Conservation (phyloP, 2,888 invertebrate genomes). For the Emesis furor region DNA sequence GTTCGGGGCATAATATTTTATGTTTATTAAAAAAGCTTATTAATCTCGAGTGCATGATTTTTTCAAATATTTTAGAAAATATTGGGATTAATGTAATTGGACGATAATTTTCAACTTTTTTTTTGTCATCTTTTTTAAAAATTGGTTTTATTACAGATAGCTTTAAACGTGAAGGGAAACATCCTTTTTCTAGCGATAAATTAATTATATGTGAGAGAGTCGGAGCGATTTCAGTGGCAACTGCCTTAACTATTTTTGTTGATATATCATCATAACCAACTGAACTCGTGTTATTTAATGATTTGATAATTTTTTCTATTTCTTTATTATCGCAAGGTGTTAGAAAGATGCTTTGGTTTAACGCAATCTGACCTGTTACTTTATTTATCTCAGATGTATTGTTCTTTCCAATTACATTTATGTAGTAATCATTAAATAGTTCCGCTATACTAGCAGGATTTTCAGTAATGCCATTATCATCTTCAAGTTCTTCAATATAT, state of each 20-base stretch:
- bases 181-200: too few species aligned
- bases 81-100: neutral
- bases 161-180: neutral
- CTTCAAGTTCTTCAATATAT: neutral
- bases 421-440: neutral
- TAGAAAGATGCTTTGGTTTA: neutral
- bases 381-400: neutral
- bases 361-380: neutral
- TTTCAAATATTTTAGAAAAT: neutral
- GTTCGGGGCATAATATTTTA: neutral
- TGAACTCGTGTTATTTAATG: neutral
- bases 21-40: neutral
- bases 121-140: neutral
- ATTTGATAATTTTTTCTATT: neutral
- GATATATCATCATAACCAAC: constrained; percentile 3
- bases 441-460: neutral
- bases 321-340: neutral
- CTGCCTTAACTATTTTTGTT: neutral
- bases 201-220: neutral
- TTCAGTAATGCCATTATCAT: neutral
- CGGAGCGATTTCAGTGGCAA: neutral
- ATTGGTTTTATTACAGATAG: neutral
- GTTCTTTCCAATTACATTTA: neutral
- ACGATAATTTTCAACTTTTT: neutral
- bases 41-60: neutral